Evolutionary conservation across 2,888 invertebrate genomes (phyloP).

Genomic region (Spisula subtruncata): DNA sequence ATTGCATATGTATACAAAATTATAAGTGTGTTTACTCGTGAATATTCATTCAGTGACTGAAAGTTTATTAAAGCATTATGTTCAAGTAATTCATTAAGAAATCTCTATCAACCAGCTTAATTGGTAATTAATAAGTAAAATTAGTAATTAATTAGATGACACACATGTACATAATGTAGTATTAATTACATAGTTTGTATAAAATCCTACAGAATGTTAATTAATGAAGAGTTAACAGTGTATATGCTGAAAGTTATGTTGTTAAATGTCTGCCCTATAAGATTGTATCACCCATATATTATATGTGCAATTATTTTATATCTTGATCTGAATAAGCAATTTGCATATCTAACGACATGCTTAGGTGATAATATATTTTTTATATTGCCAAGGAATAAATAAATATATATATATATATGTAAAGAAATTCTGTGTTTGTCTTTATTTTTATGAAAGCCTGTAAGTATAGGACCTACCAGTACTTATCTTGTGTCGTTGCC

Average conservation of each 20-base stretch:
- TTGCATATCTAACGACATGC: slow-evolving; percentile 67
- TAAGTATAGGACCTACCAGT: too few relatives aligned
- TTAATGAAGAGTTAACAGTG: too few relatives aligned
- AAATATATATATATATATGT: slow-evolving; percentile 35
- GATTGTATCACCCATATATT: slow-evolving; percentile 36
- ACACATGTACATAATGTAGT: neutral
- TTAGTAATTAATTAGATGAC: neutral
- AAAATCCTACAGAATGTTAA: neutral
- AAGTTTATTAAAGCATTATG: too few relatives aligned
- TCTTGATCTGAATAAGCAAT: slow-evolving; percentile 60
- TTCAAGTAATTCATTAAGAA: neutral
- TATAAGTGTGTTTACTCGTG: too few relatives aligned
- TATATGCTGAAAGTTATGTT: neutral
- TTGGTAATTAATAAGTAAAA: too few relatives aligned
- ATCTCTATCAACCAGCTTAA: neutral
- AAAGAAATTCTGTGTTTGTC: neutral
- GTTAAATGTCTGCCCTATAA: neutral
- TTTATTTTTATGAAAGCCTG: too few relatives aligned
- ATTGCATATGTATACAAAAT: too few relatives aligned
- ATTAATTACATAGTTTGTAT: neutral
- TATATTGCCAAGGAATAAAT: slow-evolving; percentile 71
- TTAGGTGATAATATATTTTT: slow-evolving; percentile 72
- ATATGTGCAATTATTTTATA: slow-evolving; percentile 64
- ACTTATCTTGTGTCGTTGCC: too few relatives aligned
- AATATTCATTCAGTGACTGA: too few relatives aligned